Conservation (phyloP, 53 echinoderm and acorn worm species). For the Mesocentrotus franciscanus region DNA sequence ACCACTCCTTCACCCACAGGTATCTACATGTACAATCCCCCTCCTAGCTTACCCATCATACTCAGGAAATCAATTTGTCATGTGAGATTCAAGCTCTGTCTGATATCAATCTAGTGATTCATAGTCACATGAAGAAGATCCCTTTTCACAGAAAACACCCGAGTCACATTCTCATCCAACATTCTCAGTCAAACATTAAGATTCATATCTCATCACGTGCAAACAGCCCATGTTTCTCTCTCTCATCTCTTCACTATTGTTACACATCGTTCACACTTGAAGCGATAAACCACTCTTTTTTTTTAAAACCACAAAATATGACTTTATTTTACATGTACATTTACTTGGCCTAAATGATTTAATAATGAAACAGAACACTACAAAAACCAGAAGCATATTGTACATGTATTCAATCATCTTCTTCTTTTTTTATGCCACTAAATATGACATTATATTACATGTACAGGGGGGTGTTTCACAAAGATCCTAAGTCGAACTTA, state of each 20-base stretch:
- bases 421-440: too few species aligned
- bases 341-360: too few species aligned
- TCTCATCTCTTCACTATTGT: background rate
- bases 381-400: too few species aligned
- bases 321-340: too few species aligned
- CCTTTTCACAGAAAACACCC: background rate
- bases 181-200: background rate
- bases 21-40: background rate
- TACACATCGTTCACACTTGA: background rate
- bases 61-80: constrained; percentile 9
- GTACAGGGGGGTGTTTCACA: too few species aligned
- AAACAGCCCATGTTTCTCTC: background rate
- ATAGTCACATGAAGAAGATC: background rate
- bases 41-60: background rate
- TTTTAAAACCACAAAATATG: too few species aligned
- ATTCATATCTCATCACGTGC: background rate
- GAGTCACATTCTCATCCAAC: background rate
- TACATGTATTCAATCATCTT: too few species aligned
- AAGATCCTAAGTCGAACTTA: too few species aligned
- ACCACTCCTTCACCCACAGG: background rate
- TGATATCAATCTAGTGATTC: constrained; percentile 1
- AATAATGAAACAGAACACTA: too few species aligned
- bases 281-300: background rate
- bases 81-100: background rate
- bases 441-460: too few species aligned